Percentiles rank a stretch among this genome's conserved stretches.
Conservation (phyloP, 1,140 invertebrate genomes). For the Polypedilum pembai region DNA sequence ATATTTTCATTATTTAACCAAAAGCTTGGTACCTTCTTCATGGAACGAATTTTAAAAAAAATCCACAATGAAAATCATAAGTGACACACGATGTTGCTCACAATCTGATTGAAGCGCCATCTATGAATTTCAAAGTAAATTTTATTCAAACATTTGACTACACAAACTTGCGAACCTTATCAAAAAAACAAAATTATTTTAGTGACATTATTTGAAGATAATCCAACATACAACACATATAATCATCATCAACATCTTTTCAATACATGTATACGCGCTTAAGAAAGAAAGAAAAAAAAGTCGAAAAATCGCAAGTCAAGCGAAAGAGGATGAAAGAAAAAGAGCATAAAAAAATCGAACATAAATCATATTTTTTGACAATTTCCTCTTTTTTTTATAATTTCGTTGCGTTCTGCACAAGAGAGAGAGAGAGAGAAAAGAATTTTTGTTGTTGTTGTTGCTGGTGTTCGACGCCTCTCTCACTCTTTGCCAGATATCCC, state of each 20-base stretch:
- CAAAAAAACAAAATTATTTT: too few species aligned
- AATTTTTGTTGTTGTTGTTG: background rate
- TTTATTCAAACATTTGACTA: too few species aligned
- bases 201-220: too few species aligned
- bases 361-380: slow-evolving; percentile 29
- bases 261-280: background rate
- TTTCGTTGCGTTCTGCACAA: background rate
- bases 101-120: too few species aligned
- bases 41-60: too few species aligned
- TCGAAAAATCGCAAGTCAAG: background rate
- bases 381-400: slow-evolving; percentile 26
- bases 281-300: too few species aligned
- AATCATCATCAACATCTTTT: background rate
- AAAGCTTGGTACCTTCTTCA: too few species aligned
- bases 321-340: background rate
- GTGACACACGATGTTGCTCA: too few species aligned
- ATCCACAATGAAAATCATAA: too few species aligned
- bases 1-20: too few species aligned
- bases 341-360: background rate
- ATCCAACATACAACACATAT: background rate
- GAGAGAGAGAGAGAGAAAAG: background rate
- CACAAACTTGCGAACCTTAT: too few species aligned
- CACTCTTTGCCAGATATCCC: background rate
- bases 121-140: too few species aligned
- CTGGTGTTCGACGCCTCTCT: background rate